Conservation (phyloP, 2,113 vertebrate species). For the Tiliqua scincoides region DNA sequence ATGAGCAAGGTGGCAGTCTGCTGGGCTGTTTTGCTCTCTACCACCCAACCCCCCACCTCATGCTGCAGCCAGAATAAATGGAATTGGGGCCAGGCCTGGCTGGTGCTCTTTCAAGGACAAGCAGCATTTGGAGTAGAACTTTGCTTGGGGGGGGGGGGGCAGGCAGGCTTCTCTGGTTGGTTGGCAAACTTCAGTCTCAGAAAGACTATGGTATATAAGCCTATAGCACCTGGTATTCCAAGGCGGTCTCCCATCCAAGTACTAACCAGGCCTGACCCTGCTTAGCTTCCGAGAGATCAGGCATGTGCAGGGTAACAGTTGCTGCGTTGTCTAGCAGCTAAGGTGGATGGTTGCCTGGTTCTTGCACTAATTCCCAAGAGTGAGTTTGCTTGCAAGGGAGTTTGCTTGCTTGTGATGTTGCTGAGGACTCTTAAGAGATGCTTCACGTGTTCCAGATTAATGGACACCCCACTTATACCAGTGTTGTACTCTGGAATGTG, state of each 20-base stretch:
- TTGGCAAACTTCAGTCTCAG: too few relatives aligned
- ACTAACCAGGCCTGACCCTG: too few relatives aligned
- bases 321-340: neutral
- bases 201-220: too few relatives aligned
- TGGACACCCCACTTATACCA: too few relatives aligned
- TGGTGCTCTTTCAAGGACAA: neutral
- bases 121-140: neutral
- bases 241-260: too few relatives aligned
- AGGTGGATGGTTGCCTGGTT: neutral
- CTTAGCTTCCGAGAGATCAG: too few relatives aligned
- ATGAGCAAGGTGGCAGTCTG: too few relatives aligned
- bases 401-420: neutral
- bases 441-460: too few relatives aligned
- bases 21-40: neutral
- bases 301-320: neutral
- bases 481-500: too few relatives aligned
- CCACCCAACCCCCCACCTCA: neutral
- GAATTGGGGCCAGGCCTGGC: neutral
- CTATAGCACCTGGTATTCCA: too few relatives aligned
- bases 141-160: too few relatives aligned
- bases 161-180: too few relatives aligned
- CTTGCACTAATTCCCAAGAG: neutral
- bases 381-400: neutral
- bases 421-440: neutral
- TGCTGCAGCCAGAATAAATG: neutral